Conservation (phyloP, 2,113 vertebrate species). For the Agelaius phoeniceus region DNA sequence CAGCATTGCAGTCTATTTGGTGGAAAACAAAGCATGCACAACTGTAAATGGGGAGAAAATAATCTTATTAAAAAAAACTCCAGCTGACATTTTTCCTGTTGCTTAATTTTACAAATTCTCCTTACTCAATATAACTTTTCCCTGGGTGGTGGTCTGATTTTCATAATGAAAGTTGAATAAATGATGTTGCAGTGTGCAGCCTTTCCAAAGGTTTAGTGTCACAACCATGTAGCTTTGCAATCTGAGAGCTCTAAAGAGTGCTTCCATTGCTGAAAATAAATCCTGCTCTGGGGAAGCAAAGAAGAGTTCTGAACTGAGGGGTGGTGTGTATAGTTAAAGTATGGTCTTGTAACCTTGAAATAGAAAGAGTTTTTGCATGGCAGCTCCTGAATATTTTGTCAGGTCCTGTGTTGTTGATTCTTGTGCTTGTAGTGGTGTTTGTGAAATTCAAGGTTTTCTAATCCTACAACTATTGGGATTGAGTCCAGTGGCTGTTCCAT, state of each 20-base stretch:
- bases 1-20: background rate
- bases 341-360: background rate
- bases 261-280: background rate
- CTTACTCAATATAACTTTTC: background rate
- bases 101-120: background rate
- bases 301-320: background rate
- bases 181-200: background rate
- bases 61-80: accelerated
- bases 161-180: background rate
- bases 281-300: background rate
- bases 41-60: background rate
- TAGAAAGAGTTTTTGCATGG: background rate
- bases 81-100: background rate
- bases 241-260: background rate
- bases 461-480: background rate
- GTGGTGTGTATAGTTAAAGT: background rate
- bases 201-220: background rate
- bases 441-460: background rate
- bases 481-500: background rate
- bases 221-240: background rate
- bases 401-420: background rate
- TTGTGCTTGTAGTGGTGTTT: background rate
- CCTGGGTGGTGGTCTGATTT: background rate
- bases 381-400: background rate
- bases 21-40: background rate